Evolutionary conservation across 1,140 invertebrate genomes (phyloP), one percentile per base, ranked within the genome.

Genomic region (Matsumurasca onukii): DNA sequence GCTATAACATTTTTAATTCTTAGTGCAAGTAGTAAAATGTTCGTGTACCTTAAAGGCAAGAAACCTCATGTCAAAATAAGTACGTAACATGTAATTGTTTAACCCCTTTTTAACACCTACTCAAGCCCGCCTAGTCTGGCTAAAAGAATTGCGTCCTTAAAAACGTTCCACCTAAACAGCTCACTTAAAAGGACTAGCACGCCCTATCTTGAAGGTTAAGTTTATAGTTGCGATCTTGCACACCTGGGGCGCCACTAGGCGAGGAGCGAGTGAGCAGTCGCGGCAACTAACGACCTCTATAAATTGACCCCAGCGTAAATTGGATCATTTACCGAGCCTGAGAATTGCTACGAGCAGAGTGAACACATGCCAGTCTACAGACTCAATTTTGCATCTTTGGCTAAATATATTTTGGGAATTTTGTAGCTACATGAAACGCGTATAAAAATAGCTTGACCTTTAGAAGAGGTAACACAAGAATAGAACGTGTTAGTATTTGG

Each of bases 221-320:
- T 45, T 12, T 12, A 45, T 45, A 9, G 34, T 17, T 12, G 17
- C 34, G 9, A 12, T 45, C 34, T 45, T 12, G 9, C 9, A 17
- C 17, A 9, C 17, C 17, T 12, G 9, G 34, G 9, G 9, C 17
- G 17, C 9, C 9, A 9, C 34, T 17, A 12, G 34, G 9, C 17
- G 17, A 45, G 17, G 34, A 45, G 34, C 9, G 17, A 45, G 34
- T 9, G 9, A 45, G n/a, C n/a, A 45, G 34, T 9, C 34, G 34
- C 9, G 34, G 34, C 34, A 45, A 45, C 34, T 51, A 51, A 51
- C n/a, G 49, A 51, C 49, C n/a, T 51, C 49, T 9, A 51, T 51
- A 51, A 51, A 51, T 51, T 51, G 49, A 51, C 49, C 49, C 24
- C n/a, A n/a, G 17, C 3, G 3, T 3, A 20, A 20, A 51, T 51